Evolutionary conservation across 2,888 invertebrate genomes (phyloP).

Genomic region (Drosophila ustulata): DNA sequence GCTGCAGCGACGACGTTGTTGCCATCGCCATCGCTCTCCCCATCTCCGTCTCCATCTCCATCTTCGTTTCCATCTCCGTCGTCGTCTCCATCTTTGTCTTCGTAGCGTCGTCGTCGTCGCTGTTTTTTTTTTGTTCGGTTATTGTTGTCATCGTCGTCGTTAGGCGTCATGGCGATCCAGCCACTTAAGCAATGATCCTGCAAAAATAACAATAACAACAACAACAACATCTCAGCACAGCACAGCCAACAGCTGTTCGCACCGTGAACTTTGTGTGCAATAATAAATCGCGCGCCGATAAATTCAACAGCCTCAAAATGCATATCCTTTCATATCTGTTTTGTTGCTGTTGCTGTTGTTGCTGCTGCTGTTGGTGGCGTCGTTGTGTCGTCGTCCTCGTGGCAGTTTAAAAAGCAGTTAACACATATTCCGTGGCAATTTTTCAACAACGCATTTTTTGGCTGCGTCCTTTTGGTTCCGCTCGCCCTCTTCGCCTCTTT

Average conservation of each 20-base stretch:
- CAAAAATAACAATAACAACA: constrained; percentile 35
- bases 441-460: constrained; percentile 82
- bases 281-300: constrained; percentile 72
- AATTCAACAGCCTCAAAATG: constrained; percentile 71
- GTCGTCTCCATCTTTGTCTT: constrained; percentile 20
- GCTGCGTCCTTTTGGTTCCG: constrained; percentile 53
- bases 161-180: constrained; percentile 64
- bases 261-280: constrained; percentile 39
- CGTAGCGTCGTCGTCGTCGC: constrained; percentile 42
- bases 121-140: constrained; percentile 3
- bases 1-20: constrained; percentile 54
- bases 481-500: constrained; percentile 25
- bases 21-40: neutral
- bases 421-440: constrained; percentile 84
- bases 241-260: constrained; percentile 15
- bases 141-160: constrained; percentile 13
- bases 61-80: neutral
- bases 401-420: constrained; percentile 84
- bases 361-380: constrained; percentile 40
- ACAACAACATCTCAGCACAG: constrained; percentile 19
- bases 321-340: constrained; percentile 57
- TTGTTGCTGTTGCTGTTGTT: constrained; percentile 15
- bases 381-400: constrained; percentile 79
- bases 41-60: constrained; percentile 1
- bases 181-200: constrained; percentile 75